These are phyloP conservation scores for Pinna nobilis DNA, from an alignment of 1,140 invertebrate species.

Conservation along the genomic window DNA sequence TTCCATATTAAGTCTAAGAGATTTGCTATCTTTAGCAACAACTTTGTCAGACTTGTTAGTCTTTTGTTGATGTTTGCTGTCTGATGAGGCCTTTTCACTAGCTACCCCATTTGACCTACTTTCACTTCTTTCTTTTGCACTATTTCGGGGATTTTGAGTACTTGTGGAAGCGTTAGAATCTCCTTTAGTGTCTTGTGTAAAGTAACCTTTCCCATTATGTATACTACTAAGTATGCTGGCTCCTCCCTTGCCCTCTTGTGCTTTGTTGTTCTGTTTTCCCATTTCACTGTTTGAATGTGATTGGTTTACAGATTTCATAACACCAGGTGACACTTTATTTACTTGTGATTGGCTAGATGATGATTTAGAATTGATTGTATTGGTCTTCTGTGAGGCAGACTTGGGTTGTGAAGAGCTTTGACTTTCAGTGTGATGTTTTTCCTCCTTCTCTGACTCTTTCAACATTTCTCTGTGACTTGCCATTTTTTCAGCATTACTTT, in stretches of 20 bases:
- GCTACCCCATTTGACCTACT: neutral
- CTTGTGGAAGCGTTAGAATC: neutral
- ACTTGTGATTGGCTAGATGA: constrained; percentile 6
- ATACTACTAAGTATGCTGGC: too few species aligned
- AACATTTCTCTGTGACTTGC: constrained; percentile 30
- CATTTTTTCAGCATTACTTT: constrained; percentile 52
- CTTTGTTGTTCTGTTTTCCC: neutral
- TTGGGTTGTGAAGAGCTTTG: constrained; percentile 10
- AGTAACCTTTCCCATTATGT: too few species aligned
- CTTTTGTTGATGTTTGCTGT: neutral
- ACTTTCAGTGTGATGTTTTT: constrained; percentile 25
- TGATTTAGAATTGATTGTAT: neutral
- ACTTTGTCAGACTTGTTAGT: constrained; percentile 8
- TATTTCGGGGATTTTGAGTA: neutral
- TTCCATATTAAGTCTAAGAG: neutral
- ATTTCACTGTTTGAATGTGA: constrained; percentile 1
- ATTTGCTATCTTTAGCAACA: constrained; percentile 8
- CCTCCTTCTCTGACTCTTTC: constrained; percentile 22
- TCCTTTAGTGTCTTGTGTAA: too few species aligned
- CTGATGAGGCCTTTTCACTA: neutral
- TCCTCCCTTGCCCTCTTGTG: neutral
- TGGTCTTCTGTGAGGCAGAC: constrained; percentile 13
- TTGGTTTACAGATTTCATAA: too few species aligned
- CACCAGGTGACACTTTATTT: neutral
- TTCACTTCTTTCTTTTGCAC: constrained; percentile 4